A percentile compares a stretch with the other conserved stretches of the same genome.
phyloP scores from a whole-genome alignment of 2,113 vertebrate genomes.

The Meriones unguiculatus region DNA sequence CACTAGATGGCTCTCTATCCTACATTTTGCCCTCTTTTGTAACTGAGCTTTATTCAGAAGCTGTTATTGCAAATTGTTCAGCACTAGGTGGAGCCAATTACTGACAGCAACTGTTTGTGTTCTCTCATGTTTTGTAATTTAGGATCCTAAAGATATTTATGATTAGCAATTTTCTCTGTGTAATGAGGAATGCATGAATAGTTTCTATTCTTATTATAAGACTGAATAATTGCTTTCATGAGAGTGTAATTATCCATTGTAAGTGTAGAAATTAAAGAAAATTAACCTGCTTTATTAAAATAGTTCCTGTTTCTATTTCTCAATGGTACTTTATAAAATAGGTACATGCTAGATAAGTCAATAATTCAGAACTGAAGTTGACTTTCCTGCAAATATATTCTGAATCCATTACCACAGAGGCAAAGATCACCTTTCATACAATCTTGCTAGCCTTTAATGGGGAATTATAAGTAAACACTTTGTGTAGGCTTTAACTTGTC shows the following conservation, averaged over 20 bases:
- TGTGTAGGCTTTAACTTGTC: background rate
- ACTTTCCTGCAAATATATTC: conserved; percentile 42
- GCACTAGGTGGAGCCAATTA: conserved; percentile 71
- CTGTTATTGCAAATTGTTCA: background rate
- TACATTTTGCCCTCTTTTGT: background rate
- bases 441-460: conserved; percentile 52
- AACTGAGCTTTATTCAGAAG: background rate
- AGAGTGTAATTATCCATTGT: background rate
- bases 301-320: background rate
- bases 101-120: background rate
- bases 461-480: conserved; percentile 74
- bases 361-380: conserved; percentile 37
- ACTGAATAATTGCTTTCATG: conserved; percentile 19
- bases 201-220: conserved; percentile 24
- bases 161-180: conserved; percentile 27
- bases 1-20: conserved; percentile 66
- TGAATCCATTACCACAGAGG: background rate
- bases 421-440: conserved; percentile 19
- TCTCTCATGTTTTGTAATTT: conserved; percentile 53
- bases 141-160: conserved; percentile 30
- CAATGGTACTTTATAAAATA: conserved; percentile 33
- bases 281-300: conserved; percentile 4
- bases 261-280: conserved; percentile 20
- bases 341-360: conserved; percentile 3
- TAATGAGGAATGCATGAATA: background rate